Percentiles rank a stretch among this genome's conserved stretches.
These are phyloP conservation scores for Coptotermes formosanus DNA, from an alignment of 1,140 invertebrate species.

Conservation along the genomic window DNA sequence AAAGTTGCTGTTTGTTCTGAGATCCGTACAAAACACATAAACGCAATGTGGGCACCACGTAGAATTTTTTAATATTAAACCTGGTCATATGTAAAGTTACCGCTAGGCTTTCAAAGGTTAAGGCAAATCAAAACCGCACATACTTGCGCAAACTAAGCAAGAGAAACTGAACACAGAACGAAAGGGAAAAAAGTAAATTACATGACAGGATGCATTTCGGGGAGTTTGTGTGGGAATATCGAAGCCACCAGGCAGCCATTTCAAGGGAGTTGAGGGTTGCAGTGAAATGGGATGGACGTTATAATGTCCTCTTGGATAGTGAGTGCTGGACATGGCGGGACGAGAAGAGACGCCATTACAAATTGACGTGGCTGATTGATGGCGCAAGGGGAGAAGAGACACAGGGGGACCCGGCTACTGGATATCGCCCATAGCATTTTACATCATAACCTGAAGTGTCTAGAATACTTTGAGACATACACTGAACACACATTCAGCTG, in stretches of 20 bases:
- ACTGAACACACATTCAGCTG: too few species aligned
- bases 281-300: slow-evolving; percentile 35
- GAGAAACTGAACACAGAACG: slow-evolving; percentile 27
- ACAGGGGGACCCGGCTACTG: background rate
- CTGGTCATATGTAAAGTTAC: too few species aligned
- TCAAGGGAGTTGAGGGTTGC: slow-evolving; percentile 9
- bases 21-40: too few species aligned
- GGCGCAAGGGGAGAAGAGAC: slow-evolving; percentile 43
- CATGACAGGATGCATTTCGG: slow-evolving; percentile 9
- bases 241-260: slow-evolving; percentile 30
- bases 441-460: slow-evolving; percentile 12
- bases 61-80: too few species aligned
- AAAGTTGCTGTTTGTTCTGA: too few species aligned
- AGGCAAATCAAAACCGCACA: too few species aligned
- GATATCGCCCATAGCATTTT: slow-evolving; percentile 14
- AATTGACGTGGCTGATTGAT: slow-evolving; percentile 58
- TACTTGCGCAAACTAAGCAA: too few species aligned
- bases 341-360: slow-evolving; percentile 53
- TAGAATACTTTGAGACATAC: too few species aligned
- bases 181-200: slow-evolving; percentile 28
- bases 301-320: slow-evolving; percentile 47
- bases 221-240: slow-evolving; percentile 31
- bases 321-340: slow-evolving; percentile 37
- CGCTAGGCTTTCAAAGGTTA: too few species aligned
- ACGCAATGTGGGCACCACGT: too few species aligned